phyloP scores from a whole-genome alignment of 2,888 invertebrate genomes.

The Blomia tropicalis region DNA sequence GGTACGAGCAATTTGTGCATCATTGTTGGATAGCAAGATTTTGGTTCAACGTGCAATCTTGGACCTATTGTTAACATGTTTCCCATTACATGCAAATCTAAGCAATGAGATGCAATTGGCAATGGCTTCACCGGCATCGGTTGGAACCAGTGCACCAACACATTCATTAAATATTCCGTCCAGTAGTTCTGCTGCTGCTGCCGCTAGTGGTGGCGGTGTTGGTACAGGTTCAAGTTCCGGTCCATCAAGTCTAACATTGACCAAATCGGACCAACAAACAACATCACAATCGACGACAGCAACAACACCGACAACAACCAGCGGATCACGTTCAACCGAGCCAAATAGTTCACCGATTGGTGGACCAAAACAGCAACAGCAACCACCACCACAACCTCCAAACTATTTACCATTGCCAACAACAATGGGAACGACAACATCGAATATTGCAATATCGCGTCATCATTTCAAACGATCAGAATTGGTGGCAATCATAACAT shows the following conservation, averaged over 20 bases:
- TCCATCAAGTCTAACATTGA: neutral
- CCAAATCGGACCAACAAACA: neutral
- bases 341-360: neutral
- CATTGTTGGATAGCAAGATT: constrained; percentile 58
- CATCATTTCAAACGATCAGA: constrained; percentile 37
- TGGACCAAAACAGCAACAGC: neutral
- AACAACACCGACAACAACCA: neutral
- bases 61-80: constrained; percentile 62
- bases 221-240: neutral
- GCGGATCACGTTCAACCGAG: neutral
- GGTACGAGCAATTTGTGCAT: constrained; percentile 59
- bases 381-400: neutral
- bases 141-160: too few species aligned
- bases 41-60: constrained; percentile 68
- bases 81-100: constrained; percentile 66
- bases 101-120: constrained; percentile 31
- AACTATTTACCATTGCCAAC: neutral
- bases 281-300: neutral
- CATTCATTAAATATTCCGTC: too few species aligned
- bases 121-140: neutral
- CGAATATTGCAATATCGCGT: constrained; percentile 32
- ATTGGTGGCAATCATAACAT: constrained; percentile 53
- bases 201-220: neutral
- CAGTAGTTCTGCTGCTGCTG: too few species aligned
- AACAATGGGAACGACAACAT: neutral